phyloP scores from a whole-genome alignment of 2,797 vertebrate species.

The Alosa sapidissima region DNA sequence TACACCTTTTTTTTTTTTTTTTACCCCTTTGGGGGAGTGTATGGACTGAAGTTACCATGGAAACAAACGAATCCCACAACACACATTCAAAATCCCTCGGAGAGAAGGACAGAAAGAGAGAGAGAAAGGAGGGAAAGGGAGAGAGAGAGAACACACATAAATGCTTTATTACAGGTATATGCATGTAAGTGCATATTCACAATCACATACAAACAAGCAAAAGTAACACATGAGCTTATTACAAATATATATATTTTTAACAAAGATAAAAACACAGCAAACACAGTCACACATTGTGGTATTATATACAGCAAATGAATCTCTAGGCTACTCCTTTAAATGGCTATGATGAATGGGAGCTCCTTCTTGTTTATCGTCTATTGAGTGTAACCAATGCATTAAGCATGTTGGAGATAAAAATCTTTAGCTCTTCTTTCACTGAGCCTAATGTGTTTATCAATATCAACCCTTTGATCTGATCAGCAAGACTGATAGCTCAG shows the following conservation, averaged over 20 bases:
- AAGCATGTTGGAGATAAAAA: background rate
- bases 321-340: too few species aligned
- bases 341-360: too few species aligned
- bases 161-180: background rate
- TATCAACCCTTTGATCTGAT: background rate
- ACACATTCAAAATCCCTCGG: slow-evolving; percentile 65
- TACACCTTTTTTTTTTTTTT: slow-evolving; percentile 20
- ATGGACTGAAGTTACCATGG: slow-evolving; percentile 74
- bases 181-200: background rate
- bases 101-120: slow-evolving; percentile 49
- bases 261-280: too few species aligned
- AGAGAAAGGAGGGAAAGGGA: background rate
- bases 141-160: too few species aligned
- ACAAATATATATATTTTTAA: too few species aligned
- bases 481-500: too few species aligned
- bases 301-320: too few species aligned
- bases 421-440: background rate
- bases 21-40: slow-evolving; percentile 59
- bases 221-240: too few species aligned
- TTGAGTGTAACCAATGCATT: background rate
- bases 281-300: too few species aligned
- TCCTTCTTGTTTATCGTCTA: background rate
- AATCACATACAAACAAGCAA: background rate
- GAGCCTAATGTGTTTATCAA: background rate
- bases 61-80: slow-evolving; percentile 72